These are phyloP conservation scores for Nannoperca australis DNA, from an alignment of 2,797 vertebrate genomes.

Conservation along the genomic window DNA sequence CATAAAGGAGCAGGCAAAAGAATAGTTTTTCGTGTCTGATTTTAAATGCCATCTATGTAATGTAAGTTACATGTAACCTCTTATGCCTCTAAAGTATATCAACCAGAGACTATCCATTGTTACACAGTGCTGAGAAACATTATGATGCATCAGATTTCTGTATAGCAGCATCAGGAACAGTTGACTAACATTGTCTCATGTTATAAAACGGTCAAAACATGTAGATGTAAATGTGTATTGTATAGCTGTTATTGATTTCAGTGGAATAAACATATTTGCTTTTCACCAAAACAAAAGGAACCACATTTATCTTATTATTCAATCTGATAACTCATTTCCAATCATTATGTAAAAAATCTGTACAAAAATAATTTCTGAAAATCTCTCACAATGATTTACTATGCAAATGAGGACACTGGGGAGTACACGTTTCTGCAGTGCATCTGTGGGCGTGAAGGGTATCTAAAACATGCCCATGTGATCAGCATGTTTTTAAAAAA, in stretches of 20 bases:
- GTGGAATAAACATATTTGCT: neutral
- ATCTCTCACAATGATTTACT: neutral
- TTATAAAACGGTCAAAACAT: neutral
- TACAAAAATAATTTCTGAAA: neutral
- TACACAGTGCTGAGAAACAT: neutral
- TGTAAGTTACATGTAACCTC: neutral
- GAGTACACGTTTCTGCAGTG: constrained; percentile 18
- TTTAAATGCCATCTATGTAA: constrained; percentile 9
- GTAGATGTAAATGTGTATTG: neutral
- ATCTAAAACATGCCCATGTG: constrained; percentile 56
- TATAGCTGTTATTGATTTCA: neutral
- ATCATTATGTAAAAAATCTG: neutral
- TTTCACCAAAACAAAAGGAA: neutral
- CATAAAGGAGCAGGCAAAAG: neutral
- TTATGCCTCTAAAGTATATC: neutral
- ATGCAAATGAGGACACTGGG: neutral
- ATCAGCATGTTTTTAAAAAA: constrained; percentile 69
- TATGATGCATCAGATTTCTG: neutral
- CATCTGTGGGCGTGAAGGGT: constrained; percentile 32
- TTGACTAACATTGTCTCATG: neutral
- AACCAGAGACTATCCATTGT: neutral
- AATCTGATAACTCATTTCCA: neutral
- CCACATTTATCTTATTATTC: neutral
- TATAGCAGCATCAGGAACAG: neutral
- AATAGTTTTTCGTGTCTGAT: neutral